Base-by-base conservation (phyloP, 2,888 invertebrate genomes). In the Helleia helle region DNA sequence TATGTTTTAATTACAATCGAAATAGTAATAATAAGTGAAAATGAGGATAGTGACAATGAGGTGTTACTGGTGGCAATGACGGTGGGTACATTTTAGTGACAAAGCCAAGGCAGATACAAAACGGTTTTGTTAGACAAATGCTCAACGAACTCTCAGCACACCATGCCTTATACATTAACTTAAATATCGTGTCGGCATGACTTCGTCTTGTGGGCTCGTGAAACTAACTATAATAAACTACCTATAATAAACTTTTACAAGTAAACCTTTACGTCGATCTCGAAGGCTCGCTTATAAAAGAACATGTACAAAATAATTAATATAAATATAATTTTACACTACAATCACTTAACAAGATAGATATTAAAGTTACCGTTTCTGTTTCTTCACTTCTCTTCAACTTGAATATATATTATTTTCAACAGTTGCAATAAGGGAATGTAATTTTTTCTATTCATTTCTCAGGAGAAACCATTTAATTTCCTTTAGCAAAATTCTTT, bases 221-320 rank as follows among this genome's bases (percentile, higher is more conserved):
- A 39, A 42, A 40, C 38, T 63, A 62, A 54, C 70, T n/a, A n/a
- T n/a, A n/a, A n/a, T n/a, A n/a, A n/a, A n/a, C n/a, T 72, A 74
- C 58, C 60, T 63, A 69, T 55, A 48, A 50, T 47, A 49, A 55
- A 54, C 51, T 51, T 49, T 48, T 48, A 48, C 45, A 44, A 47
- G 51, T 50, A 50, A 62, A 76, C 77, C 77, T 76, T 75, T 75
- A 50, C 71, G 73, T 49, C 65, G 73, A 55, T 64, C 66, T 56
- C 62, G 62, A 54, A 55, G 62, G 61, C 66, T 63, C 43, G 72
- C 75, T 76, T 46, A 43, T 34, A 40, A 41, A 38, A 43, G 46
- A 30, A 46, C 26, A 36, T 12, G 22, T 11, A 34, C 11, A 34
- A 34, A 22, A 18, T 7, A 12, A 18, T 11, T n/a, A 26, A 26